A percentile compares a stretch with the other conserved stretches of the same genome.
Evolutionary conservation across 2,113 vertebrate genomes (phyloP).

Genomic region (Perccottus glenii): DNA sequence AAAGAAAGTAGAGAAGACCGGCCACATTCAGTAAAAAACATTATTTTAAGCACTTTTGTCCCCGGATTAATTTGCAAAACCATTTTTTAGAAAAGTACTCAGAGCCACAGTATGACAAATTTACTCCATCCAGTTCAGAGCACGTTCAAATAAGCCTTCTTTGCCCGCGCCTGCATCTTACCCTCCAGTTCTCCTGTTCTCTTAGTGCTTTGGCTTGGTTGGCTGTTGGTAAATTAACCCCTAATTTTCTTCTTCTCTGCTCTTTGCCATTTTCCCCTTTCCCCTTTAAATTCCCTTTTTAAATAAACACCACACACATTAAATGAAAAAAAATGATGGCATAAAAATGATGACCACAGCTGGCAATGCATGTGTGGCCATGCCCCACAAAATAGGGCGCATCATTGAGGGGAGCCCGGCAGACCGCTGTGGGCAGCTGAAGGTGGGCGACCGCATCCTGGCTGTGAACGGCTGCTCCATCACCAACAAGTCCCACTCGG

Average conservation of each 20-base stretch:
- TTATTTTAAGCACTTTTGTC: neutral
- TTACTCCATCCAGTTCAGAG: conserved; percentile 14
- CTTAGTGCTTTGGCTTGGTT: conserved; percentile 85
- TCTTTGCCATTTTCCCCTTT: conserved; percentile 74
- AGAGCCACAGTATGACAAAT: conserved; percentile 12
- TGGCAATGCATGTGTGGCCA: conserved; percentile 99
- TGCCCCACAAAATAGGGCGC: conserved; percentile 99
- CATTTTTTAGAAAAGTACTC: conserved; percentile 2
- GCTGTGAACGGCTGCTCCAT: conserved; percentile 97
- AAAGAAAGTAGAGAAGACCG: neutral
- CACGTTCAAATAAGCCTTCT: conserved; percentile 35
- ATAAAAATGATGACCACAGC: conserved; percentile 86
- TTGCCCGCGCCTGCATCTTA: conserved; percentile 80
- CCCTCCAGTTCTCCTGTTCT: conserved; percentile 77
- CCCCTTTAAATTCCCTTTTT: conserved; percentile 72
- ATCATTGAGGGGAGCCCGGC: conserved; percentile 99
- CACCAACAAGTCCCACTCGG: conserved; percentile 99
- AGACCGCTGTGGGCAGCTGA: conserved; percentile 98
- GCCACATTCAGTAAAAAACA: neutral
- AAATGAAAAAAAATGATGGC: conserved; percentile 21
- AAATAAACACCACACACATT: conserved; percentile 39
- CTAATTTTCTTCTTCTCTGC: conserved; percentile 90
- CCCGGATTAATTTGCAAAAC: conserved; percentile 19
- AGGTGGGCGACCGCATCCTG: conserved; percentile 98
- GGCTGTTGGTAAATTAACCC: conserved; percentile 89